Evolutionary conservation across 1,140 invertebrate genomes (phyloP), one percentile per base, ranked within the genome.

Genomic region (Drosophila repleta): DNA sequence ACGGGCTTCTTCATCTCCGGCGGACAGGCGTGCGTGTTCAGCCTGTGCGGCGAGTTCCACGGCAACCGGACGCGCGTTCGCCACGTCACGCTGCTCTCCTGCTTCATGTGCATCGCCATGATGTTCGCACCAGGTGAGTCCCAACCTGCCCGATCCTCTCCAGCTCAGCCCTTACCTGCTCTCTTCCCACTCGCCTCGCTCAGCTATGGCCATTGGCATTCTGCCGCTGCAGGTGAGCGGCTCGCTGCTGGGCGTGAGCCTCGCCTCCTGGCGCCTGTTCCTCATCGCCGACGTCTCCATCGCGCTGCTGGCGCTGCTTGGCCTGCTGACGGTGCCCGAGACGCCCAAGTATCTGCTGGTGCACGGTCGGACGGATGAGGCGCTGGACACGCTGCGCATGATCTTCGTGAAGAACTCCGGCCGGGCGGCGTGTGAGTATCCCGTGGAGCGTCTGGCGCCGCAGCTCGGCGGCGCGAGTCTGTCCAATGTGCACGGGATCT

Each of bases 301-400:
- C 0, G 93, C 93, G 26, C 69, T 95, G 18, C 51, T 93, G 3
- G 93, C 93, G 0, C 77, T 93, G 0, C 15, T 94, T 0, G 92
- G 94, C 52, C 78, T 94, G 0, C 92, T 94, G 5, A 90, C 92
- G 7, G 92, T 95, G 5, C 95, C 95, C 0, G 96, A 97, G 87
- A 97, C 95, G 67, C 96, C 96, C 0, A 96, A 96, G 79, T 97
- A 95, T 88, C 91, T 95, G 10, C 89, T 96, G 4, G 93, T 94
- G 0, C 93, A 94, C 88, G 95, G 95, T 58, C 93, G 92, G 68
- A 82, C 92, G 8, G 92, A 94, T 0, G 93, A 94, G 73, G 94
- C 95, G 0, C 74, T 96, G 1, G 73, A 92, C 18, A 92, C 95
- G 11, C 85, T 96, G 4, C 91, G 91, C 48, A 91, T 79, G 1